phyloP scores from a whole-genome alignment of 2,797 vertebrate genomes.

The Toxotes lorentzi region DNA sequence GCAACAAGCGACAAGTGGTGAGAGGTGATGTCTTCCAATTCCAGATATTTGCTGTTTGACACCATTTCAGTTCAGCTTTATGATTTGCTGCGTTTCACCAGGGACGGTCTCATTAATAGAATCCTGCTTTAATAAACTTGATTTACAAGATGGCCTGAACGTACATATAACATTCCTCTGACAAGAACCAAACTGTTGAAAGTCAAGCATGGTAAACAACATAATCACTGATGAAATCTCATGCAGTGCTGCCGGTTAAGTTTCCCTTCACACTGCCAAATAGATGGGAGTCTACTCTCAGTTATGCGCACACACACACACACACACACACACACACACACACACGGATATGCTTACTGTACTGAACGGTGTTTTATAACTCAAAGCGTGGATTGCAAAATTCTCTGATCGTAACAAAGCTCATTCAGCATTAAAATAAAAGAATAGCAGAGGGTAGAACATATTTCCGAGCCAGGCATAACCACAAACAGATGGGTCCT shows the following conservation, averaged over 20 bases:
- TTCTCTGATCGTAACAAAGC: constrained; percentile 59
- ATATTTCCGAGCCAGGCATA: constrained; percentile 70
- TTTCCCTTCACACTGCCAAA: constrained; percentile 53
- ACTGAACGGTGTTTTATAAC: constrained; percentile 56
- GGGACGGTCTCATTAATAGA: constrained; percentile 35
- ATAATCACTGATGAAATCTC: constrained; percentile 62
- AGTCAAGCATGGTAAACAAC: constrained; percentile 58
- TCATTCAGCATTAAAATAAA: constrained; percentile 64
- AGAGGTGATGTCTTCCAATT: neutral
- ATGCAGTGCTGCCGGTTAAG: constrained; percentile 37
- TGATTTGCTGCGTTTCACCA: constrained; percentile 27
- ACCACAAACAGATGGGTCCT: constrained; percentile 80
- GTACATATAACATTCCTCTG: constrained; percentile 25
- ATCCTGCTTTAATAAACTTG: constrained; percentile 50
- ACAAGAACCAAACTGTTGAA: constrained; percentile 45
- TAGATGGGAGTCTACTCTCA: constrained; percentile 34
- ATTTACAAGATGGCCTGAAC: constrained; percentile 52
- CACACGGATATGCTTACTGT: constrained; percentile 34
- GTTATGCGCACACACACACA: constrained; percentile 29
- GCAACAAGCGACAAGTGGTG: neutral
- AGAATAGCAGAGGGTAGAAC: constrained; percentile 53
- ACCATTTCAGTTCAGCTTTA: constrained; percentile 8
- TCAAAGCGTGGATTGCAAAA: constrained; percentile 43
- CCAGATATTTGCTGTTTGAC: neutral
- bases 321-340: constrained; percentile 22